Evolutionary conservation across 2,113 vertebrate species (phyloP).

Genomic region (Paradisaea rubra): DNA sequence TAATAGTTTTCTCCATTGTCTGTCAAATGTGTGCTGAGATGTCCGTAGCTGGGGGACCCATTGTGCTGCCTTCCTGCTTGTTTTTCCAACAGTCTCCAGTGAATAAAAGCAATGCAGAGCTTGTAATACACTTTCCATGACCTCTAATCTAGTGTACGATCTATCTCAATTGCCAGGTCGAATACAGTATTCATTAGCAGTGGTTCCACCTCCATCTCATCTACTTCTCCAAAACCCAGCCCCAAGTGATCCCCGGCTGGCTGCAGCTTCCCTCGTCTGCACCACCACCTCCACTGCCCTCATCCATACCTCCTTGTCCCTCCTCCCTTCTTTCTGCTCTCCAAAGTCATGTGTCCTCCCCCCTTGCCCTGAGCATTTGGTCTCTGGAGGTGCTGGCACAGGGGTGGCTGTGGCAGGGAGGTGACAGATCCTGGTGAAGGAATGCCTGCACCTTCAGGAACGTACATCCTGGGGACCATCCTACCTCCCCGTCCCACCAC

Average conservation of each 20-base stretch:
- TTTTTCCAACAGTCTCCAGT: constrained; percentile 56
- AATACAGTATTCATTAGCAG: constrained; percentile 23
- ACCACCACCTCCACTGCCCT: not conserved
- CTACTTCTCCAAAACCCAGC: not conserved
- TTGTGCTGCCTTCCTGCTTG: constrained; percentile 64
- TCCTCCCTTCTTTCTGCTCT: not conserved
- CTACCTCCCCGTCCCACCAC: fast-evolving
- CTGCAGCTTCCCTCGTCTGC: not conserved
- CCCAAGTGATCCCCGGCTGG: not conserved
- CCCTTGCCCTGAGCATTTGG: not conserved
- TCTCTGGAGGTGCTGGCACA: not conserved
- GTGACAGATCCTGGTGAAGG: not conserved
- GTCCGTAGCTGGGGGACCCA: constrained; percentile 17
- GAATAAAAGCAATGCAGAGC: constrained; percentile 40
- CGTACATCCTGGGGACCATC: not conserved
- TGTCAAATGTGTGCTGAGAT: constrained; percentile 49
- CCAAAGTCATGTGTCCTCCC: not conserved
- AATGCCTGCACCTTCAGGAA: not conserved
- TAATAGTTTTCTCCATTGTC: constrained; percentile 62
- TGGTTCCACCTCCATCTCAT: not conserved
- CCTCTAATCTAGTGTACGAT: constrained; percentile 28
- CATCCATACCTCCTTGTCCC: not conserved
- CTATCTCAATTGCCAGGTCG: not conserved
- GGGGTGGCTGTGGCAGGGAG: not conserved
- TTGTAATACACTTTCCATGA: constrained; percentile 53